Evolutionary conservation across 1,140 invertebrate species (phyloP), one percentile per base, ranked within the genome.

Genomic region (Bombus waltoni): DNA sequence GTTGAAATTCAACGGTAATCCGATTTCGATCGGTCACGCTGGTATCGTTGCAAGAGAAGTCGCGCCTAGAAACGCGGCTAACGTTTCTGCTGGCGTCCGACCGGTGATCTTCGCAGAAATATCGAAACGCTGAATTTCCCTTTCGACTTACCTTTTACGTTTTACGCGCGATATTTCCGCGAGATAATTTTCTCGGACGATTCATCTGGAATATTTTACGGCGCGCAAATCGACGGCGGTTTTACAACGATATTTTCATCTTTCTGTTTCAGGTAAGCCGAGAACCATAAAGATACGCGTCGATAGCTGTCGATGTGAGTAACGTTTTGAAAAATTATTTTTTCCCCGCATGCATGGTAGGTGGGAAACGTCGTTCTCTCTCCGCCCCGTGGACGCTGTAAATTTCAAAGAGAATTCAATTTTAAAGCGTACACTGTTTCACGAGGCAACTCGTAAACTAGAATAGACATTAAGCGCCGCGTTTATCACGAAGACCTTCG

Each of bases 1-100:
- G 83, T 79, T 84, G 76, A 84, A 84, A 79, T 84, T 79, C 83
- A 79, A 84, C 66, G 83, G 83, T 84, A 84, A 84, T 84, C 83
- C 76, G 75, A 84, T 84, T 84, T 59, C 65, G 72, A 84, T 79
- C 83, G 75, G 74, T 53, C 53, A 77, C 62, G 75, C 65, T 70
- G 57, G 28, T 35, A 68, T 76, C 76, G 75, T 84, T 72, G 25
- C 25, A 32, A 82, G 57, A 42, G 57, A 72, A 81, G 66, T 72
- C 66, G 35, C n/a, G 62, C 28, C 40, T 62, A n/a, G 25, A 47
- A 66, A 68, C 40, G 77, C 47, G 42, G 38, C 35, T 11, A 62
- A 62, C 59, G 10, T n/a, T 57, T 76, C 11, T 18, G 47, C 8
- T 35, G n/a, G 25, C 9, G 42, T 38, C 3, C 40, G 74, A 38